Evolutionary conservation across 2,888 invertebrate species (phyloP).

Genomic region (Leucoma salicis): DNA sequence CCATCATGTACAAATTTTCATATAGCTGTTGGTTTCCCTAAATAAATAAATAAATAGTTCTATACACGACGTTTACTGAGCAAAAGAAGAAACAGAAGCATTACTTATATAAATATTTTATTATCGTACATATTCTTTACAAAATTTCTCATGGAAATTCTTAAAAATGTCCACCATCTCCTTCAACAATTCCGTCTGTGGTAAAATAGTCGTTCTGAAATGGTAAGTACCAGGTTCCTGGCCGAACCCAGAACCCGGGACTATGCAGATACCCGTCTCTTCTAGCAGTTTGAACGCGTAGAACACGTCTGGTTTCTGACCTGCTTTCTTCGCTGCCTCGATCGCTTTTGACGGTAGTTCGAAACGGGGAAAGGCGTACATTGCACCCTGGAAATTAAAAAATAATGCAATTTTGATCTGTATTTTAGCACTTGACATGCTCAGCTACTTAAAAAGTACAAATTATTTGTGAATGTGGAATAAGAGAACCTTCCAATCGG

Average conservation of each 20-base stretch:
- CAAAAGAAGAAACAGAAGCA: no score
- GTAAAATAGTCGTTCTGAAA: constrained; percentile 9
- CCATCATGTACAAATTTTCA: no score
- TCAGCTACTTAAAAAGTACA: no score
- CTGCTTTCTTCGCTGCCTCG: constrained; percentile 87
- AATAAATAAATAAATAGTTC: no score
- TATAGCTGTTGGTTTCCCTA: no score
- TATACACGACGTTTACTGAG: no score
- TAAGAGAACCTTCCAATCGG: no score
- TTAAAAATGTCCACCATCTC: constrained; percentile 6
- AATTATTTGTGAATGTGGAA: no score
- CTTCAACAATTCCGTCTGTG: not conserved
- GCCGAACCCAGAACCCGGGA: constrained; percentile 7
- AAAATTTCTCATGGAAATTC: constrained; percentile 5
- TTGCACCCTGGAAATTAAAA: constrained; percentile 85
- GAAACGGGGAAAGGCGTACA: constrained; percentile 96
- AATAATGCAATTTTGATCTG: no score
- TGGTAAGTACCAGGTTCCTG: constrained; percentile 9
- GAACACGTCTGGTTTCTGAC: constrained; percentile 90
- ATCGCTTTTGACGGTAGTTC: constrained; percentile 91
- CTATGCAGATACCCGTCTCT: constrained; percentile 76
- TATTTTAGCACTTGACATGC: no score
- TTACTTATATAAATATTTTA: no score
- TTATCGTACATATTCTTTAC: not conserved
- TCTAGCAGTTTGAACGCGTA: constrained; percentile 95